Evolutionary conservation across 1,140 invertebrate species (phyloP).

Genomic region (Aphelenchoides avenae): DNA sequence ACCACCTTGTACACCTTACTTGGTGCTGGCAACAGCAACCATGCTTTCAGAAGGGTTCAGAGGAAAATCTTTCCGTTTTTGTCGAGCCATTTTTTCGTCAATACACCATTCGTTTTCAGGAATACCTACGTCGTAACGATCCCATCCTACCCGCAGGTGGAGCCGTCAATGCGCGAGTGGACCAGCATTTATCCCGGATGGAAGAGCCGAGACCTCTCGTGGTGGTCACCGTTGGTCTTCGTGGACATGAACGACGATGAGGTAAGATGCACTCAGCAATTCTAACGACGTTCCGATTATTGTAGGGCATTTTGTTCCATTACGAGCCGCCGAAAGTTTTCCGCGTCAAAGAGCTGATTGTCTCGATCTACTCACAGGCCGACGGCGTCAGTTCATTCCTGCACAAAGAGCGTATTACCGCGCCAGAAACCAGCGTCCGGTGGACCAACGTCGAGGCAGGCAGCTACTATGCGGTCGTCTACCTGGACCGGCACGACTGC

Average conservation of each 20-base stretch:
- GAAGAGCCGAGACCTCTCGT: not conserved
- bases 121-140: constrained; percentile 33
- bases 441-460: constrained; percentile 33
- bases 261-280: no score
- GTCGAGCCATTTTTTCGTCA: no score
- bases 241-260: no score
- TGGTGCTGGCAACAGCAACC: constrained; percentile 2
- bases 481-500: constrained; percentile 42
- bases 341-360: no score
- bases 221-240: constrained; percentile 47
- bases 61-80: no score
- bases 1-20: no score
- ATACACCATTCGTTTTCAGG: no score
- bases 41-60: no score
- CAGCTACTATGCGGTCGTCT: constrained; percentile 32
- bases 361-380: no score
- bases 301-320: constrained; percentile 31
- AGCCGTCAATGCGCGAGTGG: constrained; percentile 36
- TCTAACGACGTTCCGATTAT: no score
- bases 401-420: constrained; percentile 2
- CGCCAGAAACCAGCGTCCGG: constrained; percentile 14
- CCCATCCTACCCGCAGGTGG: constrained; percentile 30
- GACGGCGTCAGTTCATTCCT: constrained; percentile 1
- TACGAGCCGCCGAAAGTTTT: constrained; percentile 10
- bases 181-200: constrained; percentile 1